A percentile compares a stretch with the other conserved stretches of the same genome.
These are phyloP conservation scores for Drosophila chauvacae DNA, from an alignment of 1,140 invertebrate species.

Conservation along the genomic window DNA sequence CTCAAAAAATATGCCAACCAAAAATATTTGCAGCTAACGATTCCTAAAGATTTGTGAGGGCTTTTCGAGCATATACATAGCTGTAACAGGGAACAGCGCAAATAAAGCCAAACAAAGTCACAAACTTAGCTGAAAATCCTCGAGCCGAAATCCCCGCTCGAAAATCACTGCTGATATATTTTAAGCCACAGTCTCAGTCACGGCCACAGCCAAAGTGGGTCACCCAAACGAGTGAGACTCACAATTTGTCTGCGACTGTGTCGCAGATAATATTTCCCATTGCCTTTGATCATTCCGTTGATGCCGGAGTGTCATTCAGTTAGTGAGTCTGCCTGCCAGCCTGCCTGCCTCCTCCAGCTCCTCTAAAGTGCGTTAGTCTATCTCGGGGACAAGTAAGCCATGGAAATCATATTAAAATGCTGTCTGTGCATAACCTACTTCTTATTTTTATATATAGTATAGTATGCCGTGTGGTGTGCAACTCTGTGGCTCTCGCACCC, in stretches of 20 bases:
- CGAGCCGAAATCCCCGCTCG: not conserved
- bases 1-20: not conserved
- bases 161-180: constrained; percentile 23
- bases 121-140: constrained; percentile 4
- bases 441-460: constrained; percentile 58
- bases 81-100: not conserved
- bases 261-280: constrained; percentile 35
- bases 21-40: constrained; percentile 8
- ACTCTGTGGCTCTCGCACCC: constrained; percentile 24
- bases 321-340: constrained; percentile 4
- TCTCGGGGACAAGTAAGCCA: constrained; percentile 58
- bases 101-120: constrained; percentile 4
- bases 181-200: constrained; percentile 20
- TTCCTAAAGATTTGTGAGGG: not conserved
- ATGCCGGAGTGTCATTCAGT: constrained; percentile 42
- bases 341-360: not conserved
- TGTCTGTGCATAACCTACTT: constrained; percentile 79
- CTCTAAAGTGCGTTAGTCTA: constrained; percentile 44
- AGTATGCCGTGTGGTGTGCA: constrained; percentile 7
- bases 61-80: not conserved
- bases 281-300: constrained; percentile 45
- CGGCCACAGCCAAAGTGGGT: constrained; percentile 28
- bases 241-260: constrained; percentile 40
- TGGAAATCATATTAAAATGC: constrained; percentile 81
- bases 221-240: constrained; percentile 20